Evolutionary conservation across 2,113 vertebrate species (phyloP).

Genomic region (Xiphorhynchus elegans): DNA sequence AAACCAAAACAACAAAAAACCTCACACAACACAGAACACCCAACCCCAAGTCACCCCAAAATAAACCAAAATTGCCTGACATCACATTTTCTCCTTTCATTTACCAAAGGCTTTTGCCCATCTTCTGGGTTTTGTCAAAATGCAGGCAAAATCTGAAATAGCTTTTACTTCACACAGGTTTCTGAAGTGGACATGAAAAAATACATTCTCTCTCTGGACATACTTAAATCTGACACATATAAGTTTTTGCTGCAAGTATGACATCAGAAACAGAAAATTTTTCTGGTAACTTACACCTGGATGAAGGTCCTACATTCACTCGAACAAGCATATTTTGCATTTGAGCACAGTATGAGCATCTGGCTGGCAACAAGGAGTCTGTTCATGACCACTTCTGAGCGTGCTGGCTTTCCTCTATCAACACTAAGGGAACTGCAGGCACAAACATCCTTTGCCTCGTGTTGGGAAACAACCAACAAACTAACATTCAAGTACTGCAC

Average conservation of each 20-base stretch:
- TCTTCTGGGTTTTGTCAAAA: neutral
- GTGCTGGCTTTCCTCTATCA: neutral
- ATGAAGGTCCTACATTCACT: neutral
- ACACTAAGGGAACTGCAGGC: neutral
- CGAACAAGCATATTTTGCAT: neutral
- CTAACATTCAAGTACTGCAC: neutral
- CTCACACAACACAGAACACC: neutral
- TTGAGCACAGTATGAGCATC: neutral
- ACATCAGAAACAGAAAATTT: neutral
- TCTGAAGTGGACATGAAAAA: neutral
- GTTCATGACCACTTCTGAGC: neutral
- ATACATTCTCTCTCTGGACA: neutral
- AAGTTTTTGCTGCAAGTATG: neutral
- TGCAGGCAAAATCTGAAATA: neutral
- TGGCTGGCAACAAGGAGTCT: accelerated
- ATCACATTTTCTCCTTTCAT: neutral
- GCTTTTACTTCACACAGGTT: neutral
- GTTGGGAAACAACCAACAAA: neutral
- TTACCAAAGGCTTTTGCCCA: neutral
- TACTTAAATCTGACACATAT: neutral
- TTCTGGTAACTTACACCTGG: neutral
- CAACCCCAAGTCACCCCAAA: neutral
- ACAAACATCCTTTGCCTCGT: neutral
- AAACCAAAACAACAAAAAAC: neutral
- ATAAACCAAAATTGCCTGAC: neutral